Evolutionary conservation across 2,888 invertebrate species (phyloP).

Genomic region (Patella pellucida): DNA sequence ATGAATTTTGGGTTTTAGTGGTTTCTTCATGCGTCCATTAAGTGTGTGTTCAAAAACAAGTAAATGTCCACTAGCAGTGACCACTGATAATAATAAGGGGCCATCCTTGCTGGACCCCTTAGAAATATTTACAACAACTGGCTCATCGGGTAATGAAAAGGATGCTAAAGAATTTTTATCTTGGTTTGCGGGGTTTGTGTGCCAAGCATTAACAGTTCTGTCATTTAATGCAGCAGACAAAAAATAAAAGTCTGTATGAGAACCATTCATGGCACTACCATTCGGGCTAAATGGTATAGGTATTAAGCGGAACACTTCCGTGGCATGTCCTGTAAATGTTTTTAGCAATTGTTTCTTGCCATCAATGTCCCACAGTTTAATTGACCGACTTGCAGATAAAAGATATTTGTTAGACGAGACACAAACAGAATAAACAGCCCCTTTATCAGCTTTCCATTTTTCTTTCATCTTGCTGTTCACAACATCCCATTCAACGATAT

Average conservation of each 20-base stretch:
- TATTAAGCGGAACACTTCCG: constrained; percentile 62
- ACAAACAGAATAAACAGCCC: constrained; percentile 73
- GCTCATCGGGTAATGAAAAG: constrained; percentile 65
- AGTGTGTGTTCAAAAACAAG: constrained; percentile 84
- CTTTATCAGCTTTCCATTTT: constrained; percentile 79
- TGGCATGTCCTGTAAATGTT: constrained; percentile 68
- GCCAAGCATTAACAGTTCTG: constrained; percentile 66
- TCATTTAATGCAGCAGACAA: constrained; percentile 67
- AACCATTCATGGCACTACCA: constrained; percentile 19
- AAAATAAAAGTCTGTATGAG: constrained; percentile 57
- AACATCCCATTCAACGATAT: constrained; percentile 71
- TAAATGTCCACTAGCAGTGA: constrained; percentile 83
- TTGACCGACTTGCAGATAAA: constrained; percentile 71
- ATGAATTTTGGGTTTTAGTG: constrained; percentile 57
- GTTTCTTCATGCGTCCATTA: constrained; percentile 78
- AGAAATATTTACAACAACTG: constrained; percentile 51
- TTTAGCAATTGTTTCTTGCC: constrained; percentile 63
- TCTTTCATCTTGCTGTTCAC: constrained; percentile 68
- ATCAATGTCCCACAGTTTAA: constrained; percentile 78
- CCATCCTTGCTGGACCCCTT: constrained; percentile 9
- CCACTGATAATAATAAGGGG: constrained; percentile 70
- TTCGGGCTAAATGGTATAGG: constrained; percentile 41
- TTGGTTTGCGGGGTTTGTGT: not conserved
- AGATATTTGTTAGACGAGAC: constrained; percentile 74
- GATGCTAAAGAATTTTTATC: constrained; percentile 62